A percentile compares a stretch with the other conserved stretches of the same genome.
These are phyloP conservation scores for Ladona fulva DNA, from an alignment of 1,140 invertebrate species.

Conservation along the genomic window DNA sequence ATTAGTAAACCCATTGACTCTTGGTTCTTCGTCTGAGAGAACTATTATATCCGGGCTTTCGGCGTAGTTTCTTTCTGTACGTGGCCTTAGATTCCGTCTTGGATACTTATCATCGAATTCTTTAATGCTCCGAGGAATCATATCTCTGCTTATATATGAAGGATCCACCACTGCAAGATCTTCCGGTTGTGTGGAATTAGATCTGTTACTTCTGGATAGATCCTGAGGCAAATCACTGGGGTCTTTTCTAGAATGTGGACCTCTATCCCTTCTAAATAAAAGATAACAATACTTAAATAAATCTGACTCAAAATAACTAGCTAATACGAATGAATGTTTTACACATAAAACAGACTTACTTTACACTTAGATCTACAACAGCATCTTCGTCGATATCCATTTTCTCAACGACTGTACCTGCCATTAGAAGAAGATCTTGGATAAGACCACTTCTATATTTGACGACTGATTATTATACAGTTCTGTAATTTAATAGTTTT, in stretches of 20 bases:
- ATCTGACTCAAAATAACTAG: background rate
- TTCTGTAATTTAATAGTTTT: too few species aligned
- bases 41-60: conserved; percentile 48
- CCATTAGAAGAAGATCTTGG: conserved; percentile 33
- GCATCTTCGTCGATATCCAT: conserved; percentile 58
- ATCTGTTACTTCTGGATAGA: conserved; percentile 20
- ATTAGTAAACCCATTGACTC: conserved; percentile 40
- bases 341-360: conserved; percentile 41
- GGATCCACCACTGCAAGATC: conserved; percentile 17
- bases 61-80: conserved; percentile 71
- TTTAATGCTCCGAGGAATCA: conserved; percentile 21
- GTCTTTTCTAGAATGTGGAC: conserved; percentile 25
- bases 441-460: too few species aligned
- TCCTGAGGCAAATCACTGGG: conserved; percentile 21
- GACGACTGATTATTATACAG: too few species aligned
- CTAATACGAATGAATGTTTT: background rate
- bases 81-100: conserved; percentile 61
- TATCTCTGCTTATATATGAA: conserved; percentile 5
- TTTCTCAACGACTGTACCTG: conserved; percentile 36
- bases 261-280: background rate
- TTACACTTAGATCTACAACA: conserved; percentile 64
- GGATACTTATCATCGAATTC: conserved; percentile 33
- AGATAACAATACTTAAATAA: background rate
- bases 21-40: conserved; percentile 39
- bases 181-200: background rate